Evolutionary conservation across 2,888 invertebrate species (phyloP).

Genomic region (Plusia festucae): DNA sequence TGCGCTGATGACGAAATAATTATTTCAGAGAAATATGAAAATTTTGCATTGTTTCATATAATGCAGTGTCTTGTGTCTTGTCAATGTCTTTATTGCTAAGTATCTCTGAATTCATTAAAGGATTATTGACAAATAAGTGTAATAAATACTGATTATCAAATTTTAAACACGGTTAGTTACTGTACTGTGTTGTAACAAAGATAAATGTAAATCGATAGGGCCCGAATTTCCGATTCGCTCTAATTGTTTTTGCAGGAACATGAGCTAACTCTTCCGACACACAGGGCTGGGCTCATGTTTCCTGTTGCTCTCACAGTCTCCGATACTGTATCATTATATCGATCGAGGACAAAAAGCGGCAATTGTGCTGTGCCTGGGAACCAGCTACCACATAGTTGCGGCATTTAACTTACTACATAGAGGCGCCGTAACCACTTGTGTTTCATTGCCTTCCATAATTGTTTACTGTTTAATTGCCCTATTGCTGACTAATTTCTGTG

Average conservation of each 20-base stretch:
- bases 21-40: slow-evolving; percentile 43
- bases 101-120: background rate
- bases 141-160: background rate
- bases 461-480: slow-evolving; percentile 34
- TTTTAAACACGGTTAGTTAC: slow-evolving; percentile 26
- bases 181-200: slow-evolving; percentile 38
- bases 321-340: slow-evolving; percentile 85
- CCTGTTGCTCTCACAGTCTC: slow-evolving; percentile 91
- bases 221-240: slow-evolving; percentile 82
- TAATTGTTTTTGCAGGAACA: slow-evolving; percentile 89
- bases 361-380: slow-evolving; percentile 80
- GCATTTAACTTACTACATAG: slow-evolving; percentile 37
- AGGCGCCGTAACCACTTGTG: slow-evolving; percentile 20
- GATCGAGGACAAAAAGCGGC: slow-evolving; percentile 78
- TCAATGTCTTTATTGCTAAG: background rate
- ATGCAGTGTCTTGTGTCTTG: background rate
- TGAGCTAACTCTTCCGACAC: slow-evolving; percentile 92
- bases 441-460: slow-evolving; percentile 40
- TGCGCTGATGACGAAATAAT: slow-evolving; percentile 39
- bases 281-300: slow-evolving; percentile 91
- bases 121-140: background rate
- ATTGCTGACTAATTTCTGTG: slow-evolving; percentile 41
- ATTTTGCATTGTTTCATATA: slow-evolving; percentile 19
- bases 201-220: slow-evolving; percentile 68
- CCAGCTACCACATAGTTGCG: slow-evolving; percentile 37